These are phyloP conservation scores for Ochropleura leucogaster DNA, from an alignment of 2,888 invertebrate species.

Conservation along the genomic window DNA sequence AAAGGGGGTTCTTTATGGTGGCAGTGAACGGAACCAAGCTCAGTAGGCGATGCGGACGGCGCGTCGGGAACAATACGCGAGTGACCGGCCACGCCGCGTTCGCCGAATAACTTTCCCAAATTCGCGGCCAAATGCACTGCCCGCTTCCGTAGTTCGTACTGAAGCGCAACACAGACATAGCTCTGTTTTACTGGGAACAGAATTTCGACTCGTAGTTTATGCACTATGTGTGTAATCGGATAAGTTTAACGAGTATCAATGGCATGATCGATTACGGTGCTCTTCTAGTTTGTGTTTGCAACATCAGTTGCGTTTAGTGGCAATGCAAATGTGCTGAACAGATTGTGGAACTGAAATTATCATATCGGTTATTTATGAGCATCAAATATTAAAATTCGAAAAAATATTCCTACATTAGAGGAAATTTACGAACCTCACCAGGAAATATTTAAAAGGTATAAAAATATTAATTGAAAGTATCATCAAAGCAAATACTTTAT, in stretches of 20 bases:
- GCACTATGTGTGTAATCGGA: constrained; percentile 69
- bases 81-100: constrained; percentile 63
- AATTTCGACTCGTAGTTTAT: constrained; percentile 69
- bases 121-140: constrained; percentile 81
- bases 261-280: constrained; percentile 65
- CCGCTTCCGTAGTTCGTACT: constrained; percentile 77
- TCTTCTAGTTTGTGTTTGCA: constrained; percentile 48
- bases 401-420: constrained; percentile 14
- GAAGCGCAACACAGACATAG: constrained; percentile 67
- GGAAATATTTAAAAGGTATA: constrained; percentile 59
- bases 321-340: not conserved
- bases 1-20: constrained; percentile 83
- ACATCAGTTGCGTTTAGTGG: constrained; percentile 24
- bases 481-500: constrained; percentile 77
- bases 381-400: constrained; percentile 17
- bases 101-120: constrained; percentile 79
- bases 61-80: constrained; percentile 77
- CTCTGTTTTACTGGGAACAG: constrained; percentile 70
- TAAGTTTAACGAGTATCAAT: constrained; percentile 67
- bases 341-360: constrained; percentile 1
- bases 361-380: constrained; percentile 7
- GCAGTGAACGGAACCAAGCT: constrained; percentile 77
- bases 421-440: constrained; percentile 32
- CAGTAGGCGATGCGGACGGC: constrained; percentile 73
- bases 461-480: constrained; percentile 75